Conservation (phyloP, 2,888 invertebrate species). For the Hirtodrosophila confusa region DNA sequence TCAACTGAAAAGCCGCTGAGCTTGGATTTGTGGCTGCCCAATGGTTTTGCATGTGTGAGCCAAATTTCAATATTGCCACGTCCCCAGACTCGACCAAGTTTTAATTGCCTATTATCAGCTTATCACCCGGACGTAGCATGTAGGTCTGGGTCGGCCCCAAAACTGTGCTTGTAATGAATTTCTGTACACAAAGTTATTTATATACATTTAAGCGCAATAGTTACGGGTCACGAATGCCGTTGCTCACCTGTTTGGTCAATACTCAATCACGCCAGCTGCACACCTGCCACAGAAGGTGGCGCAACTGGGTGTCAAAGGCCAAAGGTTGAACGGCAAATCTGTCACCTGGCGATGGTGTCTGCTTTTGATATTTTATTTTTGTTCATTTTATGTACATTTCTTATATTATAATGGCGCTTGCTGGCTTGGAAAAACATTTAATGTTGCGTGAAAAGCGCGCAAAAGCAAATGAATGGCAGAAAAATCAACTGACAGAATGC, state of each 20-base stretch:
- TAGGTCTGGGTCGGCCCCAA: not conserved
- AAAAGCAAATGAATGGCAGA: slow-evolving; percentile 53
- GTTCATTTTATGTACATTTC: slow-evolving; percentile 34
- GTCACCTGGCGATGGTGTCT: slow-evolving; percentile 48
- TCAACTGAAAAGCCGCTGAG: slow-evolving; percentile 46
- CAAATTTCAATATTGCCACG: slow-evolving; percentile 18
- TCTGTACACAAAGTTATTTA: slow-evolving; percentile 23
- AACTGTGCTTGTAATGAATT: not conserved
- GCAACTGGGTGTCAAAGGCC: slow-evolving; percentile 18
- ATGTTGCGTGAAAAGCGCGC: slow-evolving; percentile 72
- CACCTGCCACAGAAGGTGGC: slow-evolving; percentile 10
- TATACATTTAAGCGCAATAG: slow-evolving; percentile 26
- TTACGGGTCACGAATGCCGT: slow-evolving; percentile 61
- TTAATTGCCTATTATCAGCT: slow-evolving; percentile 62
- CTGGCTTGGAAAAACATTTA: slow-evolving; percentile 41
- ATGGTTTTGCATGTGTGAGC: slow-evolving; percentile 28
- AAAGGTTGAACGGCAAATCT: slow-evolving; percentile 65
- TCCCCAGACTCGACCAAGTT: slow-evolving; percentile 1
- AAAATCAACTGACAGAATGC: slow-evolving; percentile 51
- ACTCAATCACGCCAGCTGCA: slow-evolving; percentile 45
- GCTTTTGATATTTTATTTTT: slow-evolving; percentile 39
- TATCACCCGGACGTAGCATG: slow-evolving; percentile 2
- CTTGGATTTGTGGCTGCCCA: slow-evolving; percentile 54
- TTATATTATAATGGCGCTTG: slow-evolving; percentile 21
- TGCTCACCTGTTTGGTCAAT: slow-evolving; percentile 71